Base-by-base conservation (phyloP, 1,140 invertebrate genomes). In the Scaptodrosophila lebanonensis region DNA sequence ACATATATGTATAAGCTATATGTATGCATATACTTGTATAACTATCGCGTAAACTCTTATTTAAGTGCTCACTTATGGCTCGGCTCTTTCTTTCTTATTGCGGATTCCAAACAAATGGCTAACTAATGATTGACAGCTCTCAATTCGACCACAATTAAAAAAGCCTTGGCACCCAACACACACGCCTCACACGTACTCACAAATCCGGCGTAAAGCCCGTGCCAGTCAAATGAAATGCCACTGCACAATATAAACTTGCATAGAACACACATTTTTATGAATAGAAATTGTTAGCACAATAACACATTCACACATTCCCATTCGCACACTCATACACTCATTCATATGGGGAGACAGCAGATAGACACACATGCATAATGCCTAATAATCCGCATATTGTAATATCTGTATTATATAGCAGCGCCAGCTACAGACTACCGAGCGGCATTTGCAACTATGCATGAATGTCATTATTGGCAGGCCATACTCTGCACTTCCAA, bases 351-450 rank as follows among this genome's bases (percentile, higher is more conserved):
- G 2, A 9, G 29, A 1, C 8, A 8, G 3, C 1, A 12, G 2
- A 6, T 0, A 30, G n/a, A 36, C 13, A 64, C 53, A 72, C 38
- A 49, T 73, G 75, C 75, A 82, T 79, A 79, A 79, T 79, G 69
- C 75, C 75, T 79, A 83, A 83, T 79, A 79, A 79, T 79, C 75
- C 75, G 75, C 75, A 82, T 82, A 79, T 79, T 79, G 75, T 79
- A 66, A 70, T 82, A 70, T 79, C 75, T 82, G 66, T 69, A 82
- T 79, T 82, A 75, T 75, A 82, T 52, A 44, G 57, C 32, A 30
- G 48, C 32, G 45, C 60, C 52, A 15, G 27, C 27, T 20, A 48
- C 25, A 38, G 18, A 38, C 45, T 57, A 40, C 51, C 35, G 40
- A 52, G 39, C 35, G 39, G 39, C 53, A 58, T 63, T 60, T 62